These are phyloP conservation scores for Acrocera orbiculus DNA, from an alignment of 2,888 invertebrate species.

Conservation along the genomic window DNA sequence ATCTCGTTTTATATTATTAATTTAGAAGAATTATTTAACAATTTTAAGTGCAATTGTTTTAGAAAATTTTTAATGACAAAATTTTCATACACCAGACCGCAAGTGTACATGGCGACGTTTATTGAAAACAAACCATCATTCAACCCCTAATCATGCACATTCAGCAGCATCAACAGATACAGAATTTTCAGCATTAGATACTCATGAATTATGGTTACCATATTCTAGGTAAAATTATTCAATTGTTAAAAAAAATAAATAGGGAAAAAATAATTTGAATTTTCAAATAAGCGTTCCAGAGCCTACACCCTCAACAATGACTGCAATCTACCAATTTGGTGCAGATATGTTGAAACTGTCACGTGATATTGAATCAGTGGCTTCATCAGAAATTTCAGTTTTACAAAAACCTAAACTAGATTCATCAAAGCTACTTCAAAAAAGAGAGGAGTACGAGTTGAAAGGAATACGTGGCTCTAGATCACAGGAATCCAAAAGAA, in stretches of 20 bases:
- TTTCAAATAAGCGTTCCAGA: constrained; percentile 36
- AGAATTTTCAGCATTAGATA: constrained; percentile 65
- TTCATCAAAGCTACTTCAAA: no score
- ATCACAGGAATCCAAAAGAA: no score
- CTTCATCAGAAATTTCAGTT: constrained; percentile 18
- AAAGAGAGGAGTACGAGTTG: no score
- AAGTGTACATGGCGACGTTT: constrained; percentile 61
- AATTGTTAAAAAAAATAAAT: neutral
- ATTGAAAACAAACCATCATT: constrained; percentile 33
- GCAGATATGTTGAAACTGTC: constrained; percentile 74
- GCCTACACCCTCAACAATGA: constrained; percentile 65
- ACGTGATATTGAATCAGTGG: constrained; percentile 58
- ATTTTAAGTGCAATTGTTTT: no score
- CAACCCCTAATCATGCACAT: constrained; percentile 45
- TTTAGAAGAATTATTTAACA: no score
- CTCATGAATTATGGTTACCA: constrained; percentile 67
- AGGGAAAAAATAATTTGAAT: neutral
- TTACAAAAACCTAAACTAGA: neutral
- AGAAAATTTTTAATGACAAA: no score
- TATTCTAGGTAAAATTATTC: constrained; percentile 36
- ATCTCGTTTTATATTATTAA: no score
- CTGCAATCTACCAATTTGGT: constrained; percentile 70
- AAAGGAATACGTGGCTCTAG: no score
- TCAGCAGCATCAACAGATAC: constrained; percentile 70
- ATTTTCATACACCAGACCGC: constrained; percentile 36